Base-by-base conservation (phyloP, 2,888 invertebrate genomes). In the Lepas anatifera region DNA sequence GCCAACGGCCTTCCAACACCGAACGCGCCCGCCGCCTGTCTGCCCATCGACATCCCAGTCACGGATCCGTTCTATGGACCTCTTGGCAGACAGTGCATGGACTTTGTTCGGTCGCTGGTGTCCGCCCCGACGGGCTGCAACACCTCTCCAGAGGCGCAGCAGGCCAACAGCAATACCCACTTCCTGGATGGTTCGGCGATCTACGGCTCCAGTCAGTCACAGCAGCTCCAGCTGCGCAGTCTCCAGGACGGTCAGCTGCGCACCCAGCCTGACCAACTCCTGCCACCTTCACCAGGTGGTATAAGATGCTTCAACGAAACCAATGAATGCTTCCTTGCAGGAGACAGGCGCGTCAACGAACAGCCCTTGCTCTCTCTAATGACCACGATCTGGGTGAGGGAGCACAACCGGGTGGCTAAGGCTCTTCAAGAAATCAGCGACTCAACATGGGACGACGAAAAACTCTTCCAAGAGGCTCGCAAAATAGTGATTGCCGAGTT, bases 151-250 rank as follows among this genome's bases (percentile, higher is more conserved):
- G 58, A 35, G 22, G 58, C 35, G 22, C 58, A 35, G 8, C 70
- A 89, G 86, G 86, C 89, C 87, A 88, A 88, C 77, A 87, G 89
- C 74, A 86, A 88, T 0, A 86, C 89, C 0, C 89, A 89, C 74
- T 89, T 83, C 74, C 77, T 87, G 6, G 92, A 92, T 77, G 86
- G 86, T 0, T 91, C 91, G 0, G 84, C 86, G 8, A 82, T 90
- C 0, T 92, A 91, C 76, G 90, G 91, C 0, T 88, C 87, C 10
- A 85, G 84, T 46, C 77, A 81, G 1, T 83, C 85, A 68, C 84
- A 86, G 70, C 80, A 85, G 7, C 77, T 80, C 0, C 79, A 83
- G 2, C 77, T 91, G 25, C 80, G 89, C 67, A 84, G 82, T 41
- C 84, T 86, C 67, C 81, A 81, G 1, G 84, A 83, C 6, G 90